These are phyloP conservation scores for Entomyzon cyanotis DNA, from an alignment of 2,113 vertebrate genomes.

Conservation along the genomic window DNA sequence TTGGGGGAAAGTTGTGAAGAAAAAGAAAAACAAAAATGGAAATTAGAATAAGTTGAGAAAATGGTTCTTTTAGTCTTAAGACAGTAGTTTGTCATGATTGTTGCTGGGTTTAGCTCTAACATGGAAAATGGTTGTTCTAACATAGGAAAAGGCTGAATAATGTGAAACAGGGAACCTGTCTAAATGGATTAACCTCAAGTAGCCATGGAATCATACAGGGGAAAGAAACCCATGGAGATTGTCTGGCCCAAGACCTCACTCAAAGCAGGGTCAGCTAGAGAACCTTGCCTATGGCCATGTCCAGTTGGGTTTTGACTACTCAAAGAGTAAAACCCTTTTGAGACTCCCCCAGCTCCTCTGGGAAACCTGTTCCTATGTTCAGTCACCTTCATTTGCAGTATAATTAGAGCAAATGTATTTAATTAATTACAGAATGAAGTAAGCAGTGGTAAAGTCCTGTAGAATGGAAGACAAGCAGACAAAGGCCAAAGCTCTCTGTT, in stretches of 20 bases:
- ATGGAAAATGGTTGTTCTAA: background rate
- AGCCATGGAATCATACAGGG: background rate
- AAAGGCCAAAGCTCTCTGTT: background rate
- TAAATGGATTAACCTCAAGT: background rate
- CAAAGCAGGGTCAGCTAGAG: background rate
- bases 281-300: background rate
- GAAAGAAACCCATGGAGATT: background rate
- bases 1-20: background rate
- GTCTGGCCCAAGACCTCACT: background rate
- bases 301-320: background rate
- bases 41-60: background rate
- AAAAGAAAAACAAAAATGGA: background rate
- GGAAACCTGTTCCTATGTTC: background rate
- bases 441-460: background rate
- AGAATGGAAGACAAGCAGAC: background rate
- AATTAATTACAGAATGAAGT: background rate
- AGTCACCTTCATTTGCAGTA: background rate
- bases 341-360: background rate
- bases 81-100: background rate
- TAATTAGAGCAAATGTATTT: background rate
- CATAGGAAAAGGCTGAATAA: background rate
- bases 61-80: background rate
- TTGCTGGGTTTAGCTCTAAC: background rate
- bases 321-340: background rate
- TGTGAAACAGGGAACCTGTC: background rate